Conservation (phyloP, 2,113 vertebrate genomes). For the Lophura nycthemera region DNA sequence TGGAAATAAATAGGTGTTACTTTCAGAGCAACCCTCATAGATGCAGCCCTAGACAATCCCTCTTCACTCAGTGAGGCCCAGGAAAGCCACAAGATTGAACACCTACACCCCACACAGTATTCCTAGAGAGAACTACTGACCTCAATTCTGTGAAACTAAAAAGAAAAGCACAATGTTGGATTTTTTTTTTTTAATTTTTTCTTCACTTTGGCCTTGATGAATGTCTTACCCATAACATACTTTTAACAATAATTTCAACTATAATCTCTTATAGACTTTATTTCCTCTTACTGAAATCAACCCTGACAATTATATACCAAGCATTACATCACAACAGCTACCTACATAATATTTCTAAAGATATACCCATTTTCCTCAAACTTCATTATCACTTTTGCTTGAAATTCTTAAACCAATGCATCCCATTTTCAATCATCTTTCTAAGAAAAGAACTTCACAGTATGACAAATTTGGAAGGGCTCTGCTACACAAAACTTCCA, state of each 20-base stretch:
- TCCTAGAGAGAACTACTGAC: not conserved
- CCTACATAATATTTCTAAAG: not conserved
- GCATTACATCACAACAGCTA: not conserved
- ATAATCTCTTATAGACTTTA: rapidly evolving
- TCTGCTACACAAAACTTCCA: not conserved
- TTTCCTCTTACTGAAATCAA: not conserved
- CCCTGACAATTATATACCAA: not conserved
- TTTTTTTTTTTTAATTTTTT: not conserved
- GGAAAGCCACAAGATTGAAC: too few relatives aligned
- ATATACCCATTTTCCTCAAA: not conserved
- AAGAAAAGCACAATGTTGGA: not conserved
- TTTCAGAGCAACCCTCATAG: too few relatives aligned
- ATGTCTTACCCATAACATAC: not conserved
- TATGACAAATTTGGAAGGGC: not conserved
- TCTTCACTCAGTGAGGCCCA: too few relatives aligned
- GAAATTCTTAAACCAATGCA: not conserved
- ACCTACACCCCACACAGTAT: not conserved
- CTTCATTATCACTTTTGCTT: not conserved
- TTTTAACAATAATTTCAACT: not conserved
- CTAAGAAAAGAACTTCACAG: not conserved
- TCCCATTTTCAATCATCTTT: not conserved
- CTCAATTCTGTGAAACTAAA: not conserved
- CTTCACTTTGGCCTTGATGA: not conserved
- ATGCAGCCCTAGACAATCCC: too few relatives aligned
- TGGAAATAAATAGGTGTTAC: too few relatives aligned